phyloP scores from a whole-genome alignment of 92 coral and sea anemone genomes.

The Hydrozoanthus gracilis region DNA sequence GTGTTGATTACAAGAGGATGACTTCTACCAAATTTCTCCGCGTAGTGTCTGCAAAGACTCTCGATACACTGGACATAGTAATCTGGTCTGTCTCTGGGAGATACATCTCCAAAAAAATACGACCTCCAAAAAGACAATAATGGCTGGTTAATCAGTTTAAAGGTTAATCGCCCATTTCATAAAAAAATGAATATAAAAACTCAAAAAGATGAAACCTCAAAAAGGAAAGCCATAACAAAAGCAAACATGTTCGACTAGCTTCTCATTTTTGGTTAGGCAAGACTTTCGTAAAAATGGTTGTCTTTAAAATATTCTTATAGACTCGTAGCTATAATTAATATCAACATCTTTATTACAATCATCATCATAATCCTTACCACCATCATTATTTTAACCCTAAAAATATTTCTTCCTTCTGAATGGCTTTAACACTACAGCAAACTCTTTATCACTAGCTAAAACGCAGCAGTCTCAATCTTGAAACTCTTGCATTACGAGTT shows the following conservation, averaged over 20 bases:
- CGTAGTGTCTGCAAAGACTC: slow-evolving; percentile 61
- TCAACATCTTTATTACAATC: neutral
- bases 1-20: slow-evolving; percentile 88
- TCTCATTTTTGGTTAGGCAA: neutral
- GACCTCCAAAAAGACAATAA: slow-evolving; percentile 59
- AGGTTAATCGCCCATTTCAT: neutral
- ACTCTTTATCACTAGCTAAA: too few relatives aligned
- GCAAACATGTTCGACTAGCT: neutral
- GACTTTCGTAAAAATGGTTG: too few relatives aligned
- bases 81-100: slow-evolving; percentile 88
- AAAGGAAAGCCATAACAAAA: too few relatives aligned
- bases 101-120: slow-evolving; percentile 88
- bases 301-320: too few relatives aligned
- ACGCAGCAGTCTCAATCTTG: neutral
- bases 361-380: too few relatives aligned
- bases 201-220: too few relatives aligned
- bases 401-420: neutral
- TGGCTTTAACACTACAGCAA: too few relatives aligned
- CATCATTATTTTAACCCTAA: neutral
- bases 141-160: neutral
- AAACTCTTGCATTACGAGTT: neutral
- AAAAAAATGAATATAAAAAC: too few relatives aligned
- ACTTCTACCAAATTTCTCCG: slow-evolving; percentile 49
- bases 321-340: neutral
- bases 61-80: slow-evolving; percentile 74